phyloP scores from a whole-genome alignment of 2,797 vertebrate species.

The Typhlichthys subterraneus region DNA sequence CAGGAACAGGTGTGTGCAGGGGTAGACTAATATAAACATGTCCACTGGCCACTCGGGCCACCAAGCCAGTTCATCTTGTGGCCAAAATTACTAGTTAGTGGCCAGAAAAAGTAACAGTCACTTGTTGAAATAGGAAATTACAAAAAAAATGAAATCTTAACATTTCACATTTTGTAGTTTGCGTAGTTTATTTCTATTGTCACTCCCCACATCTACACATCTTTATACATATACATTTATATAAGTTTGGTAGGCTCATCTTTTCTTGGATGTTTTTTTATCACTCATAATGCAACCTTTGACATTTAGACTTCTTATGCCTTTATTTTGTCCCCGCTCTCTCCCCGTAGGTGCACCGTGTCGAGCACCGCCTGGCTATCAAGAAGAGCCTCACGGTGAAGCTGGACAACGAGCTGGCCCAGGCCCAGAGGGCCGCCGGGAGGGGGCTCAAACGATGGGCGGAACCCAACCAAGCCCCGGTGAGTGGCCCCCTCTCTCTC shows the following conservation, averaged over 20 bases:
- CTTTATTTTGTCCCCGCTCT: not conserved
- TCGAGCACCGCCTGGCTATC: conserved; percentile 87
- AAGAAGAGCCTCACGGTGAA: conserved; percentile 83
- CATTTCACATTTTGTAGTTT: too few species aligned
- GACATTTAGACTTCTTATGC: not conserved
- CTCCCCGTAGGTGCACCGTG: conserved; percentile 84
- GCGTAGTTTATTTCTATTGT: too few species aligned
- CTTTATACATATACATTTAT: too few species aligned
- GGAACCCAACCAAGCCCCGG: conserved; percentile 70
- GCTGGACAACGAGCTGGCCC: conserved; percentile 85
- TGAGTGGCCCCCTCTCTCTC: conserved; percentile 67
- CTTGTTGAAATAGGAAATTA: too few species aligned
- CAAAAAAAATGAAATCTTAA: too few species aligned
- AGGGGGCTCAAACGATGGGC: conserved; percentile 81
- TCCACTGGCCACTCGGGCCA: too few species aligned
- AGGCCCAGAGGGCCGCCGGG: conserved; percentile 81
- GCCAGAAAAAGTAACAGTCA: too few species aligned
- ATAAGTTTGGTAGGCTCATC: not conserved
- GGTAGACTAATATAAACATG: too few species aligned
- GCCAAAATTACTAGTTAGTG: too few species aligned
- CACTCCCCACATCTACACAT: too few species aligned
- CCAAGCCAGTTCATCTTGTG: too few species aligned
- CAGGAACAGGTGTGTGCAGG: conserved; percentile 87
- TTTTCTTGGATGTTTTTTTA: not conserved
- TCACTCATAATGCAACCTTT: not conserved